Evolutionary conservation across 2,888 invertebrate genomes (phyloP), one percentile per base, ranked within the genome.

Genomic region (Auanema sp.): DNA sequence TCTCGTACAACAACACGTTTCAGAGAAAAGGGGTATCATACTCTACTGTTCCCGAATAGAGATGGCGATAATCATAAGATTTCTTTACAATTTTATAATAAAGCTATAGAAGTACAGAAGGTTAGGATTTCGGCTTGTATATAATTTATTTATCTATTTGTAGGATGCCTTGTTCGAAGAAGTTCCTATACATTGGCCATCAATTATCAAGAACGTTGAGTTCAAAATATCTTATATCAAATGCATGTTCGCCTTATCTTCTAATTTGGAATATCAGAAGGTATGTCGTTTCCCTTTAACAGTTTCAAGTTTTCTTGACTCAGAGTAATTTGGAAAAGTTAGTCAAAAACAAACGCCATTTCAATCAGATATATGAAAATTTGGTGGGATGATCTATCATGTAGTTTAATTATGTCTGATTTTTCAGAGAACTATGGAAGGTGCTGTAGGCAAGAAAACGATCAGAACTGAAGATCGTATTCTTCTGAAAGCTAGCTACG

Each of bases 291-390:
- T 10, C n/a, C 10, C 4, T 4, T 16, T 23, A n/a, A 1, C 16
- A 23, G 41, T 12, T 40, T 55, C 16, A 33, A 16, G n/a, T 55
- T 40, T 55, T 4, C 33, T 40, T 40, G 14, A 11, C 18, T 25
- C 53, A 66, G 66, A 60, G 65, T 14, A 73, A 73, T 47, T 42
- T 73, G 33, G 71, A 73, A 21, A 57, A 60, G 4, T 60, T 73
- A n/a, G 61, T 73, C 5, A 54, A 21, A 3, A 71, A 73, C 51
- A 73, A 73, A 42, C 56, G 43, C 2, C 60, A 64, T 12, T 71
- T 58, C 54, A 68, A 71, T 33, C 59, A 67, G 40, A 56, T 66
- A 3, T 66, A 67, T 44, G 56, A 61, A 5, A 60, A 66, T 44
- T 40, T 60, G 53, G 53, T 60, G 10, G 49, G 65, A n/a, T n/a